A percentile compares a stretch with the other conserved stretches of the same genome.
Evolutionary conservation across 1,140 invertebrate genomes (phyloP).

Genomic region (Holotrichia oblita): DNA sequence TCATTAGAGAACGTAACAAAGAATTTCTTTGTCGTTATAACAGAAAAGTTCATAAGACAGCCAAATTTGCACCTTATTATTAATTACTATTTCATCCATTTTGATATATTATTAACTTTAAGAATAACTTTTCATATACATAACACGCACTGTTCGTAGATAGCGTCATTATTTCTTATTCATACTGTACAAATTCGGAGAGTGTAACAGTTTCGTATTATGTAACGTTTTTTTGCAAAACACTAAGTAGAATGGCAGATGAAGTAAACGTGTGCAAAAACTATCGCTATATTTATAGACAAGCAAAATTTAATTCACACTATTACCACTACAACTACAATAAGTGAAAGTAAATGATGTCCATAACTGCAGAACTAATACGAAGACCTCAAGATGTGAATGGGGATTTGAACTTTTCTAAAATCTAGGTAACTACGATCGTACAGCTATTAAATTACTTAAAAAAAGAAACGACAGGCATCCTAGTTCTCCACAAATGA

Average conservation of each 20-base stretch:
- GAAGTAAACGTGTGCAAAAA: background rate
- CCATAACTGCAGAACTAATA: background rate
- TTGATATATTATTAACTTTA: too few species aligned
- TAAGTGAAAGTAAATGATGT: background rate
- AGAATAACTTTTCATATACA: too few species aligned
- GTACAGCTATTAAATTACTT: slow-evolving; percentile 2
- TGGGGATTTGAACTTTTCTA: slow-evolving; percentile 17
- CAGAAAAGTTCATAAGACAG: too few species aligned
- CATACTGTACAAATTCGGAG: background rate
- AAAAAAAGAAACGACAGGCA: background rate
- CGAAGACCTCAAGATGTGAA: slow-evolving; percentile 11
- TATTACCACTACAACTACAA: background rate
- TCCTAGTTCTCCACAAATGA: background rate
- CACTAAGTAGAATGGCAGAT: background rate
- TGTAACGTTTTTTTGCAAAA: background rate
- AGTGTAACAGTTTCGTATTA: background rate
- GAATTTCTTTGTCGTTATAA: too few species aligned
- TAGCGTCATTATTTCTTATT: background rate
- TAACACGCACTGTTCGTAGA: too few species aligned
- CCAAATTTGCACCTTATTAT: too few species aligned
- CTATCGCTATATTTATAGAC: background rate
- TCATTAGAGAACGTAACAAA: too few species aligned
- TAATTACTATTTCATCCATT: too few species aligned
- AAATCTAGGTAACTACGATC: slow-evolving; percentile 12
- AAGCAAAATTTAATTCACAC: background rate